These are phyloP conservation scores for Chiridota heheva DNA, from an alignment of 35 echinoderm and acorn worm genomes.

Conservation along the genomic window DNA sequence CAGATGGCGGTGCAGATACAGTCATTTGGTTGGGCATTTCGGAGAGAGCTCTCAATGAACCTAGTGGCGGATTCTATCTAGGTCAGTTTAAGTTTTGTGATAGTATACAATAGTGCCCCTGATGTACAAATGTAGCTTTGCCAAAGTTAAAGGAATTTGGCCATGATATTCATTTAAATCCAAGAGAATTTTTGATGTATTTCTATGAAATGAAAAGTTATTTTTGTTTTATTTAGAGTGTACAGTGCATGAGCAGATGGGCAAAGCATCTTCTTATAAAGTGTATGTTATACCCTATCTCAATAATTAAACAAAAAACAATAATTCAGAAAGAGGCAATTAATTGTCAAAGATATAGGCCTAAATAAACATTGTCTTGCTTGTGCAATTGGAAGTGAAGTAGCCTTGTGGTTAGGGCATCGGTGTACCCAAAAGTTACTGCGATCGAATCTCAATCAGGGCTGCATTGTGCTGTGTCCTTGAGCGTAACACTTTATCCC, in stretches of 20 bases:
- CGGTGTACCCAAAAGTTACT: too few relatives aligned
- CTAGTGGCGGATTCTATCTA: constrained; percentile 83
- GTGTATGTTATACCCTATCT: too few relatives aligned
- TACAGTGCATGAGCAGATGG: background rate
- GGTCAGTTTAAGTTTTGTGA: constrained; percentile 44
- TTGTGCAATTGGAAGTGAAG: too few relatives aligned
- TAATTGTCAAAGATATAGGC: too few relatives aligned
- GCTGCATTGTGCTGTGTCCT: too few relatives aligned
- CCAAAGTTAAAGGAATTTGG: background rate
- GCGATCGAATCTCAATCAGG: too few relatives aligned
- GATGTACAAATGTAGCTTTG: background rate
- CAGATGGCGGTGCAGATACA: constrained; percentile 88
- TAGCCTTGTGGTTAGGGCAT: too few relatives aligned
- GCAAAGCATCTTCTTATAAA: too few relatives aligned
- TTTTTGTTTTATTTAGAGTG: background rate
- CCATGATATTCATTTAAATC: background rate
- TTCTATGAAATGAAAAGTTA: background rate
- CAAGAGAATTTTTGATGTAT: background rate
- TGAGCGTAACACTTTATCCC: too few relatives aligned
- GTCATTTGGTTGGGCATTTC: constrained; percentile 69
- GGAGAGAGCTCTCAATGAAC: constrained; percentile 34
- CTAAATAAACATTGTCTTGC: too few relatives aligned
- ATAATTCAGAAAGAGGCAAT: too few relatives aligned
- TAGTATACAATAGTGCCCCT: background rate
- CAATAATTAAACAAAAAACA: too few relatives aligned